Evolutionary conservation across 2,888 invertebrate genomes (phyloP).

Genomic region (Cerastis leucographa): DNA sequence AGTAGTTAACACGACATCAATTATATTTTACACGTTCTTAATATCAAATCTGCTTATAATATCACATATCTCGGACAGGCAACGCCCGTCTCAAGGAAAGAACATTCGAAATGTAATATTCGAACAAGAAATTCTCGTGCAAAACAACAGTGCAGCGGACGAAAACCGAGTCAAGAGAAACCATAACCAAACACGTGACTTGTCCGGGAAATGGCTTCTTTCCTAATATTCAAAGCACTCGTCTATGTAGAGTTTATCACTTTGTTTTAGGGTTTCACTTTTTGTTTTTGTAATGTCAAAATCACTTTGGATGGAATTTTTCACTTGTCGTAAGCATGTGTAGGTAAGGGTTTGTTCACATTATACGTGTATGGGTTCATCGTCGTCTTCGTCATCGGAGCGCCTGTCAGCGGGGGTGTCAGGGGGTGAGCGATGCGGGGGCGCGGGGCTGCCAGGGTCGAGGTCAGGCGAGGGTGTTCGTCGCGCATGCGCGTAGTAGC

Average conservation of each 20-base stretch:
- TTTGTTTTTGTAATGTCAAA: conserved; percentile 48
- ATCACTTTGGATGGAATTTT: conserved; percentile 55
- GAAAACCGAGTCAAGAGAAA: conserved; percentile 52
- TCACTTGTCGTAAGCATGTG: conserved; percentile 36
- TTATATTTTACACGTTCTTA: conserved; percentile 83
- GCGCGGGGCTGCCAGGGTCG: conserved; percentile 91
- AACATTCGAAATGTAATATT: conserved; percentile 66
- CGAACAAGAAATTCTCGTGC: conserved; percentile 58
- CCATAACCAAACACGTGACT: conserved; percentile 60
- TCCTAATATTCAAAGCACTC: conserved; percentile 52
- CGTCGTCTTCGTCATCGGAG: conserved; percentile 90
- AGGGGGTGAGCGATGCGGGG: conserved; percentile 86
- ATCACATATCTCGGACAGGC: conserved; percentile 87
- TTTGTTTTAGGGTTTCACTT: conserved; percentile 54
- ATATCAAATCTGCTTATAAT: conserved; percentile 86
- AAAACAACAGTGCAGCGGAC: conserved; percentile 60
- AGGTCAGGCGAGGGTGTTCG: conserved; percentile 89
- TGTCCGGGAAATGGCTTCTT: conserved; percentile 65
- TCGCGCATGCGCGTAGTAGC: conserved; percentile 88
- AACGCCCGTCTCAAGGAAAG: conserved; percentile 73
- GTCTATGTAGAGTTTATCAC: conserved; percentile 50
- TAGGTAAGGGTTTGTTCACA: conserved; percentile 57
- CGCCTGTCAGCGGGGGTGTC: conserved; percentile 84
- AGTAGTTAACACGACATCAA: conserved; percentile 85
- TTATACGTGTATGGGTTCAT: conserved; percentile 92